Evolutionary conservation across 2,888 invertebrate species (phyloP).

Genomic region (Monopis laevigella): DNA sequence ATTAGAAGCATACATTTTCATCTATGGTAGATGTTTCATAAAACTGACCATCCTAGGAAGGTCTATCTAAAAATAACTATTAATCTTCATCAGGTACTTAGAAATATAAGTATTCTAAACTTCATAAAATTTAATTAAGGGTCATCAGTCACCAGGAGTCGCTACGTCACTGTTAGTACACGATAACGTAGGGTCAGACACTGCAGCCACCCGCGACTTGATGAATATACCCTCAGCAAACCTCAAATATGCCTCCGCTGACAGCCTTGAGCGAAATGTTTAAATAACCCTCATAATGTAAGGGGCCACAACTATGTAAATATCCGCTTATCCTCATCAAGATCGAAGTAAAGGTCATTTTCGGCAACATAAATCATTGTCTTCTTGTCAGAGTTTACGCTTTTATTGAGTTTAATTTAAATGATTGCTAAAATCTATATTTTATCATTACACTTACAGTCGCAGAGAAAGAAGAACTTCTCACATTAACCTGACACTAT

Average conservation of each 20-base stretch:
- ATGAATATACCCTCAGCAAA: slow-evolving; percentile 58
- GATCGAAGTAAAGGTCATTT: slow-evolving; percentile 7
- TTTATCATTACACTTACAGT: no score
- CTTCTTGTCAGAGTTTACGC: slow-evolving; percentile 9
- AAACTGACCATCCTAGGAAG: no score
- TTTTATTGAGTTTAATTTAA: no score
- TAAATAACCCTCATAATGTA: slow-evolving; percentile 46
- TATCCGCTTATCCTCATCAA: not conserved
- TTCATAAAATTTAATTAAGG: slow-evolving; percentile 63
- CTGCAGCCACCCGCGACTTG: slow-evolving; percentile 46
- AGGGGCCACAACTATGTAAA: slow-evolving; percentile 4
- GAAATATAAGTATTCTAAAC: slow-evolving; percentile 19
- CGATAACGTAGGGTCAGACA: slow-evolving; percentile 62
- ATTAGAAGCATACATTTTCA: no score
- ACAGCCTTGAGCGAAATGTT: slow-evolving; percentile 42
- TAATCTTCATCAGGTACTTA: no score
- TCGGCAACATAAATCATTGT: slow-evolving; percentile 8
- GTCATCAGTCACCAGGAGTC: slow-evolving; percentile 60
- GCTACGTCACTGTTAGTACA: slow-evolving; percentile 45
- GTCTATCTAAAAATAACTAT: no score
- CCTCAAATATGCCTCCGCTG: slow-evolving; percentile 57
- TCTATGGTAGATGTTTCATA: no score
- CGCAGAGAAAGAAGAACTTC: no score
- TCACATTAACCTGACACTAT: no score
- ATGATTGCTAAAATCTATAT: no score